Evolutionary conservation across 2,113 vertebrate genomes (phyloP).

Genomic region (Ailuropoda melanoleuca): DNA sequence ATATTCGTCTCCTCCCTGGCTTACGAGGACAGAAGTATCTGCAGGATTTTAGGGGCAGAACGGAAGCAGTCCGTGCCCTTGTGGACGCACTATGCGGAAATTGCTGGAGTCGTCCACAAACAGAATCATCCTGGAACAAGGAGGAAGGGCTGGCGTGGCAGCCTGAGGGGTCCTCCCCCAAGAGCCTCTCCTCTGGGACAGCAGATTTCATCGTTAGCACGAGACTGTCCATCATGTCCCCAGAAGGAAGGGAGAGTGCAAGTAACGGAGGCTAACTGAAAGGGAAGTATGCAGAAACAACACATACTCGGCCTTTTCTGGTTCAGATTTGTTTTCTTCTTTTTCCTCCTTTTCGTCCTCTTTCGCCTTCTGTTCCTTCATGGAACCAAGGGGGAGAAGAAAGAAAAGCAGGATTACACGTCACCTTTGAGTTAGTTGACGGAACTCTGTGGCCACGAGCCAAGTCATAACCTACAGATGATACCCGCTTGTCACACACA

Average conservation of each 20-base stretch:
- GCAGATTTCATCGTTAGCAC: accelerated
- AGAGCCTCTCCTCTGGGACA: not conserved
- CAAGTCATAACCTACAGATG: accelerated
- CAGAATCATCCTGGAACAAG: not conserved
- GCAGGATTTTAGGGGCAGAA: not conserved
- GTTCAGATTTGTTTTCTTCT: constrained; percentile 87
- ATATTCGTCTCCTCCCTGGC: not conserved
- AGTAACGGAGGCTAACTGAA: not conserved
- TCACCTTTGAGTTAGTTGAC: not conserved
- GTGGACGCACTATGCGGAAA: accelerated
- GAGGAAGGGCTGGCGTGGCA: not conserved
- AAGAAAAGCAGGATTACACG: not conserved
- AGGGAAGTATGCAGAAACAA: not conserved
- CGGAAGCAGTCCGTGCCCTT: not conserved
- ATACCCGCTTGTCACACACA: accelerated
- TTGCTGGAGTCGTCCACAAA: accelerated
- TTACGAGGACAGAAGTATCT: not conserved
- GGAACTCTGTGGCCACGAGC: no score
- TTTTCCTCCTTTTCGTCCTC: constrained; percentile 87
- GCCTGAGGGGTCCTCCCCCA: accelerated
- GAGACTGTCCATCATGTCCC: not conserved
- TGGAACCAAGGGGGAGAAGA: constrained; percentile 30
- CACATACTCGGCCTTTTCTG: constrained; percentile 92
- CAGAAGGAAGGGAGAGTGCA: not conserved
- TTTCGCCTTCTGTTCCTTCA: constrained; percentile 86